A percentile compares a stretch with the other conserved stretches of the same genome.
Evolutionary conservation across 2,797 vertebrate species (phyloP).

Genomic region (Selene dorsalis): DNA sequence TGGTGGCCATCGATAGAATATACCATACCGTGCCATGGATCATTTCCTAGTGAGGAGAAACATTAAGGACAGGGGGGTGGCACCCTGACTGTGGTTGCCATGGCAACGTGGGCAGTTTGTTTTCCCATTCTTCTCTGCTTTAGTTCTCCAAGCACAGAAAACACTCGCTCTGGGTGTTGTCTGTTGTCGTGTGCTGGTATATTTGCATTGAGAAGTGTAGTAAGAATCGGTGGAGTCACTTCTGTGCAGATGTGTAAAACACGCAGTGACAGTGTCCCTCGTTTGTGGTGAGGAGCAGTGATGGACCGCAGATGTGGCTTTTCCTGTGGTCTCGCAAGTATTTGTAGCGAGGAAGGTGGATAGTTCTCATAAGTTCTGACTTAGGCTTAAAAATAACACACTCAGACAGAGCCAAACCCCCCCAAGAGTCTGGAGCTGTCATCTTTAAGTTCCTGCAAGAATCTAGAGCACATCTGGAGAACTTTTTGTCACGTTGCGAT

Average conservation of each 20-base stretch:
- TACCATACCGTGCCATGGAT: constrained; percentile 37
- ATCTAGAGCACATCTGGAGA: no score
- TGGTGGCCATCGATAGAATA: constrained; percentile 51
- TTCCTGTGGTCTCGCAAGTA: background rate
- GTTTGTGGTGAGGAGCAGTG: background rate
- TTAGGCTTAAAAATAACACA: background rate
- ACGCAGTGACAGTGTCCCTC: no score
- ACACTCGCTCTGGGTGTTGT: background rate
- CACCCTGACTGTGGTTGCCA: constrained; percentile 30
- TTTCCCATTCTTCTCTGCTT: background rate
- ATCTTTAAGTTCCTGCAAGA: no score
- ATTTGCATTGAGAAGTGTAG: background rate
- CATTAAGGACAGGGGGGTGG: constrained; percentile 5
- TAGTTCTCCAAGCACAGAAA: background rate
- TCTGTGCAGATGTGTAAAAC: no score
- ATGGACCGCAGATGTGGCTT: background rate
- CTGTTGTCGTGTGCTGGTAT: no score
- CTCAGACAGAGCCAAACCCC: background rate
- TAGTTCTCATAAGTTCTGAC: background rate
- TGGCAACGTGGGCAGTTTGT: constrained; percentile 22
- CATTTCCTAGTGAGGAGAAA: constrained; percentile 25
- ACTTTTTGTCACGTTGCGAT: no score
- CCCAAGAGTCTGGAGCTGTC: no score
- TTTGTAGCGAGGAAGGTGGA: background rate
- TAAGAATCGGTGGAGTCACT: no score